Conservation (phyloP, 2,113 vertebrate species). For the Istiophorus platypterus region DNA sequence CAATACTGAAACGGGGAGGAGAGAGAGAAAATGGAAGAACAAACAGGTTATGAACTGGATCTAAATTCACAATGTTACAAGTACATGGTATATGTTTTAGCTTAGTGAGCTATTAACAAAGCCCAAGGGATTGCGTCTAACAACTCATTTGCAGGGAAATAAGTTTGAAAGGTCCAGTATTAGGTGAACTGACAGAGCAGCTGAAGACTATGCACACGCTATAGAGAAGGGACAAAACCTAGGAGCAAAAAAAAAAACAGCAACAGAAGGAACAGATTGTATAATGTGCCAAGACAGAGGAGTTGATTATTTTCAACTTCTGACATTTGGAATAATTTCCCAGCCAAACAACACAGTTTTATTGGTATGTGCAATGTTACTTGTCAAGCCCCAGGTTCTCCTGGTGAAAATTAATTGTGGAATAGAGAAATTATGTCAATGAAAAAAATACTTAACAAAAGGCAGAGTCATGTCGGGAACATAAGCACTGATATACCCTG, state of each 20-base stretch:
- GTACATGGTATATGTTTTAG: slow-evolving; percentile 48
- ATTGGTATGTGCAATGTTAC: slow-evolving; percentile 53
- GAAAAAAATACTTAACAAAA: slow-evolving; percentile 58
- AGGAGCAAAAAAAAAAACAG: background rate
- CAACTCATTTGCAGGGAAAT: slow-evolving; percentile 44
- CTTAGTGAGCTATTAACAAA: slow-evolving; percentile 35
- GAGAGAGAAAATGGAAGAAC: slow-evolving; percentile 13
- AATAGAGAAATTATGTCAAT: slow-evolving; percentile 44
- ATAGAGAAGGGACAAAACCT: slow-evolving; percentile 11
- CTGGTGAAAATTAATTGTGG: slow-evolving; percentile 34
- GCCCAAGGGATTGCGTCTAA: slow-evolving; percentile 25
- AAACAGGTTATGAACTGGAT: slow-evolving; percentile 42
- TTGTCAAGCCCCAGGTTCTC: slow-evolving; percentile 43
- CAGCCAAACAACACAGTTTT: slow-evolving; percentile 46
- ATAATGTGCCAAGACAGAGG: slow-evolving; percentile 42
- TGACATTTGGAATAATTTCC: slow-evolving; percentile 49
- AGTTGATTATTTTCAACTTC: slow-evolving; percentile 56
- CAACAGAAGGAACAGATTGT: slow-evolving; percentile 39
- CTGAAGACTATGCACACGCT: slow-evolving; percentile 41
- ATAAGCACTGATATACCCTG: slow-evolving; percentile 16
- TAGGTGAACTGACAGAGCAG: slow-evolving; percentile 33
- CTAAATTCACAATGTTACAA: slow-evolving; percentile 29
- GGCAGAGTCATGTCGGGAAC: slow-evolving; percentile 53
- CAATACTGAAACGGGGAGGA: background rate
- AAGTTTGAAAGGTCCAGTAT: slow-evolving; percentile 49